Base-by-base conservation (phyloP, 2,888 invertebrate species). In the Spisula solida region DNA sequence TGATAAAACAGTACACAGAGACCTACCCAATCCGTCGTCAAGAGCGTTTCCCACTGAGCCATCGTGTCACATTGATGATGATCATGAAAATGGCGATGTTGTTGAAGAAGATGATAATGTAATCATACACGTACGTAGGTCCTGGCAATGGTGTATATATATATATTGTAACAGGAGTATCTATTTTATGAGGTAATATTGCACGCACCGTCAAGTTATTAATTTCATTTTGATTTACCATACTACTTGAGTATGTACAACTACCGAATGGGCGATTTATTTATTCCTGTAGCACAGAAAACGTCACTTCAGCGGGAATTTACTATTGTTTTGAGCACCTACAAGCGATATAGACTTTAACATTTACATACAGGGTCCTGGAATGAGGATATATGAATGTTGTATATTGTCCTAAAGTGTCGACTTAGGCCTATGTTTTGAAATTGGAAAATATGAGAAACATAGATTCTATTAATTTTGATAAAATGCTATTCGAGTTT, bases 161-260 rank as follows among this genome's bases (percentile, higher is more conserved):
- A 66, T 25, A 25, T 66, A 66, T 25, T n/a, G 25, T 66, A n/a
- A 66, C 60, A 66, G 12, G 25, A 66, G n/a, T 66, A 25, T 25
- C 60, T 66, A 66, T n/a, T 66, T 66, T 66, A 66, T 66, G 60
- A n/a, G 60, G n/a, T 66, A 25, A 66, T 66, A 66, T 25, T 66
- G 60, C 60, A 66, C 60, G 60, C 60, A 66, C 60, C 60, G 60
- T 66, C 60, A 25, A 66, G 60, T 66, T 66, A 66, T 66, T 66
- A 66, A 66, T 66, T 66, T 25, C 25, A 10, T 66, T 66, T 66
- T 66, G 60, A 66, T 66, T 66, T 66, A 66, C 60, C 60, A 66
- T 66, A 66, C 60, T 25, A 25, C 60, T 66, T 66, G 25, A 25
- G 12, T 51, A 66, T 66, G 60, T 66, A 25, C 4, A 66, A 66